These are phyloP conservation scores for Drosophila repleta DNA, from an alignment of 1,140 invertebrate species.

Conservation along the genomic window DNA sequence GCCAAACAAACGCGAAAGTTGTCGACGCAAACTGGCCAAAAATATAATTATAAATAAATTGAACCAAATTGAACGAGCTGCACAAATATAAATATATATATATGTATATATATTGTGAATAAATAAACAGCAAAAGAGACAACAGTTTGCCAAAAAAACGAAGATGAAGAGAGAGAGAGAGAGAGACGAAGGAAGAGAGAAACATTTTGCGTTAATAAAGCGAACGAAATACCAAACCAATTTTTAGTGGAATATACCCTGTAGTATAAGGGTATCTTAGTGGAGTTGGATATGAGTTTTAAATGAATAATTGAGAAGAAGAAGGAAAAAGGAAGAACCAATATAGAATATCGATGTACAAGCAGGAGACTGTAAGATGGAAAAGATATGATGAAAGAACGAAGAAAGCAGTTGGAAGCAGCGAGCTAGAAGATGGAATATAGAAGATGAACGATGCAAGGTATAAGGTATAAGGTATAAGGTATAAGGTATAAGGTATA, in stretches of 20 bases:
- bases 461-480: no score
- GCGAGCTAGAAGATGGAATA: no score
- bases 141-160: not conserved
- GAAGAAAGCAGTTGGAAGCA: no score
- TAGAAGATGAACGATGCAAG: no score
- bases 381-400: no score
- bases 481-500: no score
- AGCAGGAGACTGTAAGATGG: no score
- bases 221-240: constrained; percentile 58
- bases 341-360: no score
- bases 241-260: constrained; percentile 44
- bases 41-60: constrained; percentile 74
- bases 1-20: constrained; percentile 43
- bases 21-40: constrained; percentile 44
- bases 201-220: constrained; percentile 46
- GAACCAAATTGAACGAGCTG: constrained; percentile 60
- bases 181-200: not conserved
- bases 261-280: not conserved
- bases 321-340: no score
- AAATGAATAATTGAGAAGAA: no score
- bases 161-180: no score
- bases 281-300: no score
- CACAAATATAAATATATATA: constrained; percentile 16
- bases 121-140: constrained; percentile 26
- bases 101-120: constrained; percentile 7